Conservation (phyloP, 2,888 invertebrate genomes). For the Cheilosia scutellata region DNA sequence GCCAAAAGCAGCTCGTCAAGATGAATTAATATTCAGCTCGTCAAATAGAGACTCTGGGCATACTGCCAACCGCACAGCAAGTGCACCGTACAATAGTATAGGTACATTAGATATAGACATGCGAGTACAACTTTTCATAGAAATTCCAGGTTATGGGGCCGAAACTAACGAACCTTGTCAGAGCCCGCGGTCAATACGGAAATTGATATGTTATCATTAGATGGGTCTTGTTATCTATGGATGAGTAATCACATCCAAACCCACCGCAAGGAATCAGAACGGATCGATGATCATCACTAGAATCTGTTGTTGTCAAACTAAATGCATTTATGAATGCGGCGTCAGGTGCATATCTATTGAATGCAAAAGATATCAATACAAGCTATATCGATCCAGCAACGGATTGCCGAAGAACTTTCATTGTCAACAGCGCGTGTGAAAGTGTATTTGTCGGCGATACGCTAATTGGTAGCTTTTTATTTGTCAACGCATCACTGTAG, state of each 20-base stretch:
- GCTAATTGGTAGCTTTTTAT: conserved; percentile 69
- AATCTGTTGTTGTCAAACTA: background rate
- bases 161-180: conserved; percentile 26
- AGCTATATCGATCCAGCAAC: too few relatives aligned
- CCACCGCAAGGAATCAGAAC: background rate
- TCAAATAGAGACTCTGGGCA: conserved; percentile 19
- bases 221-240: conserved; percentile 30
- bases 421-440: conserved; percentile 66
- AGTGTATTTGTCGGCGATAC: conserved; percentile 56
- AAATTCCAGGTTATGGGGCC: conserved; percentile 50
- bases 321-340: too few relatives aligned
- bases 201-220: conserved; percentile 42
- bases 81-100: too few relatives aligned
- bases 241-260: conserved; percentile 30
- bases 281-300: conserved; percentile 17
- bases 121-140: conserved; percentile 1
- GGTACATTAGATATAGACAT: background rate
- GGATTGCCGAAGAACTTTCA: conserved; percentile 53
- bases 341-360: too few relatives aligned
- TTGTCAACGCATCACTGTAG: conserved; percentile 52
- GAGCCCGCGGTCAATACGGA: conserved; percentile 31
- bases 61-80: conserved; percentile 1
- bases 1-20: conserved; percentile 4
- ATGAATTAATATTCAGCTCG: conserved; percentile 50
- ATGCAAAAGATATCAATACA: background rate